phyloP scores from a whole-genome alignment of 2,797 vertebrate genomes.

The Streptopelia turtur region DNA sequence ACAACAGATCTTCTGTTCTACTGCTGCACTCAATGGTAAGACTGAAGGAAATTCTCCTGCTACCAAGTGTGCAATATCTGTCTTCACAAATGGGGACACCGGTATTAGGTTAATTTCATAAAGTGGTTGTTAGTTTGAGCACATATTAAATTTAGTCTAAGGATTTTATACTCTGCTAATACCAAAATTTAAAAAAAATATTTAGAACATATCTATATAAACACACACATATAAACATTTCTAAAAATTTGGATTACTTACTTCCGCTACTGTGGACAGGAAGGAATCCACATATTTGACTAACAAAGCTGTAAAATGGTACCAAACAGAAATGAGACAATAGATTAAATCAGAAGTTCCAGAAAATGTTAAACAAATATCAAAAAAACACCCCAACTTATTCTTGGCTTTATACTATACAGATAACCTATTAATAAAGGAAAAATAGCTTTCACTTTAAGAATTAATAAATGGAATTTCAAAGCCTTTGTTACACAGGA shows the following conservation, averaged over 20 bases:
- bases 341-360: not conserved
- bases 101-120: not conserved
- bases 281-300: not conserved
- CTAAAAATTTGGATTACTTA: not conserved
- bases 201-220: not conserved
- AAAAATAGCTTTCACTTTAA: not conserved
- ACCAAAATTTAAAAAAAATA: not conserved
- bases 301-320: not conserved
- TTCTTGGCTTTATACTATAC: not conserved
- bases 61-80: not conserved
- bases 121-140: not conserved
- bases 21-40: not conserved
- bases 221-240: rapidly evolving
- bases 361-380: not conserved
- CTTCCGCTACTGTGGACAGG: not conserved
- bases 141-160: not conserved
- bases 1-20: not conserved
- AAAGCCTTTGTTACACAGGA: not conserved
- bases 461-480: not conserved
- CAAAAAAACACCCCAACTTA: not conserved
- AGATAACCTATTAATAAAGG: not conserved
- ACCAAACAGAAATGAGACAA: not conserved
- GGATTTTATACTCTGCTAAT: not conserved
- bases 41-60: not conserved
- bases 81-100: not conserved